Evolutionary conservation across 2,888 invertebrate genomes (phyloP), one percentile per base, ranked within the genome.

Genomic region (Hemithea aestivaria): DNA sequence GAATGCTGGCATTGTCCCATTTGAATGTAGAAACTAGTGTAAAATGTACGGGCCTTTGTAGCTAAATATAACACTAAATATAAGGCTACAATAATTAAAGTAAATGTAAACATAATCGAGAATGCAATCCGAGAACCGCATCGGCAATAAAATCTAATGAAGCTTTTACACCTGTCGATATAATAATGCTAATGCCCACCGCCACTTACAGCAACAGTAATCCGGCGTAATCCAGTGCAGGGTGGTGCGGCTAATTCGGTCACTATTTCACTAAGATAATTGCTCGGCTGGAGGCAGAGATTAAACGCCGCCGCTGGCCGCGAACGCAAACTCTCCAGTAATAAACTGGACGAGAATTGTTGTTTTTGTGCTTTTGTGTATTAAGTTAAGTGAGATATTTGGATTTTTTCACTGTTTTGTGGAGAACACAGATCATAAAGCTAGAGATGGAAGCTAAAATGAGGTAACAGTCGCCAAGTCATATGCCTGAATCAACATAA

Each of bases 221-320:
- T 78, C 81, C 73, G 48, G 58, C 67, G 71, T 73, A 76, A 83
- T 73, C 77, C 68, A 46, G 69, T 66, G 73, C 76, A 65, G 75
- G 77, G 81, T 79, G 82, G 75, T 76, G 74, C 69, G 73, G 53
- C 73, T 78, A 81, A 80, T 78, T 73, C 75, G 58, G 66, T 61
- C 76, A 76, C 75, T 79, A 83, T 81, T 83, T 83, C 73, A 78
- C 73, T 68, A 71, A 78, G 82, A 82, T 84, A 83, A 84, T 83
- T 84, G 80, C 74, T 73, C 70, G 73, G 75, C 71, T 67, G 72
- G 64, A 62, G 59, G 58, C 60, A 57, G 61, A 63, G 73, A 76
- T 77, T 76, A 76, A 63, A 27, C 21, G 30, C 22, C 6, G 24
- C 20, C 10, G 27, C 32, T 49, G 52, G 46, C 50, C 50, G 57